These are phyloP conservation scores for Tadarida brasiliensis DNA, from an alignment of 2,797 vertebrate species.

Conservation along the genomic window DNA sequence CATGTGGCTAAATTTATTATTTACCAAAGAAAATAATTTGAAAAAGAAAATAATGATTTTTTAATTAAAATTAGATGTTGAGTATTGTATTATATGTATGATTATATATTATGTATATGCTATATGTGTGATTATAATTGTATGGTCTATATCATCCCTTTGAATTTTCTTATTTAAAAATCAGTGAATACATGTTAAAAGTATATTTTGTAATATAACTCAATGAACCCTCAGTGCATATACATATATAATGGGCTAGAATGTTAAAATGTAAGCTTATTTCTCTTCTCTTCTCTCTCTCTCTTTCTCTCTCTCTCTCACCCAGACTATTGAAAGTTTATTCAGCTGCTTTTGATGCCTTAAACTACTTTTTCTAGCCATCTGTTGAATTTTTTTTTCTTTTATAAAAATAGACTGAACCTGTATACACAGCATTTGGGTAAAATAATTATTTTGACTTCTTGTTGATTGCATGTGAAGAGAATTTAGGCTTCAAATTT, in stretches of 20 bases:
- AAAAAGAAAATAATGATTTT: slow-evolving; percentile 35
- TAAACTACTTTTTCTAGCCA: slow-evolving; percentile 90
- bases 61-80: background rate
- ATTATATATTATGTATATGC: background rate
- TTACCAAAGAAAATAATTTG: background rate
- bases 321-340: slow-evolving; percentile 89
- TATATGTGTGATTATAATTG: background rate
- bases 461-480: slow-evolving; percentile 87
- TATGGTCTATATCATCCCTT: background rate
- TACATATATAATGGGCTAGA: slow-evolving; percentile 81
- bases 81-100: background rate
- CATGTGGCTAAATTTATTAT: slow-evolving; percentile 1
- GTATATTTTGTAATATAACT: slow-evolving; percentile 61
- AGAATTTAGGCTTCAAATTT: slow-evolving; percentile 82
- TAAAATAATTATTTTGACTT: slow-evolving; percentile 90
- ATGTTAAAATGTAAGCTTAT: slow-evolving; percentile 80
- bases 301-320: slow-evolving; percentile 54
- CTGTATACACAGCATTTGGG: slow-evolving; percentile 83
- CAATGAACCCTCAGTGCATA: slow-evolving; percentile 59
- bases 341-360: slow-evolving; percentile 93
- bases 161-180: slow-evolving; percentile 57
- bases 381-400: slow-evolving; percentile 90
- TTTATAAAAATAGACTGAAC: slow-evolving; percentile 88
- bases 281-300: background rate
- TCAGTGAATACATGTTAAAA: background rate